Evolutionary conservation across 2,797 vertebrate species (phyloP).

Genomic region (Rhinatrema bivittatum): DNA sequence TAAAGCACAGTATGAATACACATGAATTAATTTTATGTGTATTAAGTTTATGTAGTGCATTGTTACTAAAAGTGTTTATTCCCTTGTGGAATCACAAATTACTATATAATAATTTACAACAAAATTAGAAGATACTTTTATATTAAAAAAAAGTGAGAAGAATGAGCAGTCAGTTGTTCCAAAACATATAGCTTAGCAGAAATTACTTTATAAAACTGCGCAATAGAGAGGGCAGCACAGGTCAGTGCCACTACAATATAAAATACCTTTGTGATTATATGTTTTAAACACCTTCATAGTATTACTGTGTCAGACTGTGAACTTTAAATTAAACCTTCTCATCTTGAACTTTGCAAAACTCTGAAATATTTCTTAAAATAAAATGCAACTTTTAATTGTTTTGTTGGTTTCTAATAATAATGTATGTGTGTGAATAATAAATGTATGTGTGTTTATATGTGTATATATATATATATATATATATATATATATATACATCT

Average conservation of each 20-base stretch:
- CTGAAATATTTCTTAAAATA: constrained; percentile 1
- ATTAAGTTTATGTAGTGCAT: constrained; percentile 1
- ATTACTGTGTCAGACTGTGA: constrained; percentile 10
- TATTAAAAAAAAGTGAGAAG: constrained; percentile 12
- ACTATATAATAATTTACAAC: constrained; percentile 9
- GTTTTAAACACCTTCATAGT: constrained; percentile 7
- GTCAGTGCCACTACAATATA: constrained; percentile 3
- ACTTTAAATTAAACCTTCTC: constrained; percentile 33
- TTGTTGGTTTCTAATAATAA: constrained; percentile 7
- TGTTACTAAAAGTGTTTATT: constrained; percentile 11
- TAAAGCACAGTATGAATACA: constrained; percentile 11
- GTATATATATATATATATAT: too few relatives aligned
- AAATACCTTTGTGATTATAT: neutral
- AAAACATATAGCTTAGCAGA: constrained; percentile 9
- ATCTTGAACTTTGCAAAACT: constrained; percentile 13
- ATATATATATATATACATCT: too few relatives aligned
- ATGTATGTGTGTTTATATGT: too few relatives aligned
- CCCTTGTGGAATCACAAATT: neutral
- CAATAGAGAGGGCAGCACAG: constrained; percentile 1
- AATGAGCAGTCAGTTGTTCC: constrained; percentile 23
- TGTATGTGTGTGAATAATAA: too few relatives aligned
- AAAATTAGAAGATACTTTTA: constrained; percentile 22
- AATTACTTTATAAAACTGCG: constrained; percentile 8
- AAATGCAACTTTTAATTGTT: constrained; percentile 7
- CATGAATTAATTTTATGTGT: constrained; percentile 10